Conservation (phyloP, 2,888 invertebrate species). For the Drosophila kuntzei region DNA sequence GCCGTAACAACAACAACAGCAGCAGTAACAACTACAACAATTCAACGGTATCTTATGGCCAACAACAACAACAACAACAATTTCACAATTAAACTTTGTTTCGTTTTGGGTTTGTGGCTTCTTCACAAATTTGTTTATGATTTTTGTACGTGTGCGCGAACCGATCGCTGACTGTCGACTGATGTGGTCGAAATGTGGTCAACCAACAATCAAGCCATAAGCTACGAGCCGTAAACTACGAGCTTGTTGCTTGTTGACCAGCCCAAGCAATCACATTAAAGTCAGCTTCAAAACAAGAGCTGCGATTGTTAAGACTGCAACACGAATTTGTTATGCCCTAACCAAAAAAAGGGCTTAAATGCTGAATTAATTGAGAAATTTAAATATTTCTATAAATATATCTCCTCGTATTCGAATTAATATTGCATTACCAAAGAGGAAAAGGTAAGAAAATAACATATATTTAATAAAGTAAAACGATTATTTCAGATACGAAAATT, state of each 20-base stretch:
- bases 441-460: too few relatives aligned
- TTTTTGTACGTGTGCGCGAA: constrained; percentile 65
- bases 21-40: constrained; percentile 51
- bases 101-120: constrained; percentile 23
- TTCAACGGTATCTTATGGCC: constrained; percentile 24
- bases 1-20: constrained; percentile 3
- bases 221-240: constrained; percentile 31
- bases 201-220: constrained; percentile 21
- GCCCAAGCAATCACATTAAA: constrained; percentile 29
- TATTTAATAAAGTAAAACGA: too few relatives aligned
- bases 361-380: not conserved
- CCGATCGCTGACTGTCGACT: constrained; percentile 72
- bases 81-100: constrained; percentile 8
- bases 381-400: too few relatives aligned
- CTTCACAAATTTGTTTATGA: constrained; percentile 58
- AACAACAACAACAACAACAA: constrained; percentile 54
- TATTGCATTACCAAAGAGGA: too few relatives aligned
- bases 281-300: constrained; percentile 27
- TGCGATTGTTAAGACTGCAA: not conserved
- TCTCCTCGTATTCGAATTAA: too few relatives aligned
- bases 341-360: constrained; percentile 3
- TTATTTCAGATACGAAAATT: too few relatives aligned
- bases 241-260: constrained; percentile 15
- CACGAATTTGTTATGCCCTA: constrained; percentile 34
- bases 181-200: constrained; percentile 26